Conservation (phyloP, 2,797 vertebrate species). For the Odontamblyopus lacepedii region DNA sequence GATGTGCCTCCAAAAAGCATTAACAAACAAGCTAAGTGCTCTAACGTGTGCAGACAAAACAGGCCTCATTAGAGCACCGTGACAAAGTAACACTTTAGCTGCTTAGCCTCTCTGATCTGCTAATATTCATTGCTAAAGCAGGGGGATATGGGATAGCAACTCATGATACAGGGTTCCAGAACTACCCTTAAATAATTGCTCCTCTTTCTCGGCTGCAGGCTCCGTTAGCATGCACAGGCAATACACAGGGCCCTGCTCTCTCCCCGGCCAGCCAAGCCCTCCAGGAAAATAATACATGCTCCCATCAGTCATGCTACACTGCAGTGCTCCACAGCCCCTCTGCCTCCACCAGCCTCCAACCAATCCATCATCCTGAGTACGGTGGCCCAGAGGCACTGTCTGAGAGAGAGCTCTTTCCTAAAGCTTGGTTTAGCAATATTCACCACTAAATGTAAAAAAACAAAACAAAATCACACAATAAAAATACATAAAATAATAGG, state of each 20-base stretch:
- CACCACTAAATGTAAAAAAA: not conserved
- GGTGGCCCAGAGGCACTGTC: slow-evolving; percentile 64
- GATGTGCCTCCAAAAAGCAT: slow-evolving; percentile 39
- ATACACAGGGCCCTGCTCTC: slow-evolving; percentile 36
- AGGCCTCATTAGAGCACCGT: slow-evolving; percentile 20
- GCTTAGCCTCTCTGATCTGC: slow-evolving; percentile 35
- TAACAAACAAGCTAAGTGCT: slow-evolving; percentile 36
- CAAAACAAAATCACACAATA: not conserved
- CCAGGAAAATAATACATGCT: slow-evolving; percentile 74
- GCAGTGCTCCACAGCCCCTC: slow-evolving; percentile 68
- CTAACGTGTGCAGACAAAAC: slow-evolving; percentile 36
- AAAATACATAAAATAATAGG: not conserved
- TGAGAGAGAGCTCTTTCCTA: slow-evolving; percentile 39
- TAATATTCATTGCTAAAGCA: slow-evolving; percentile 37
- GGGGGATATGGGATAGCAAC: slow-evolving; percentile 22
- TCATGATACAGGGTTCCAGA: slow-evolving; percentile 40
- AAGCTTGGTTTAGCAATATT: slow-evolving; percentile 27
- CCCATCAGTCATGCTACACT: slow-evolving; percentile 78
- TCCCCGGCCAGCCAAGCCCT: slow-evolving; percentile 51
- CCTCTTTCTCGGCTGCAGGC: slow-evolving; percentile 29
- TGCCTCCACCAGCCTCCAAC: slow-evolving; percentile 59
- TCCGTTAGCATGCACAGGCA: slow-evolving; percentile 21
- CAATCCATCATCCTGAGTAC: slow-evolving; percentile 74
- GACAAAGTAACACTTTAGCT: slow-evolving; percentile 22
- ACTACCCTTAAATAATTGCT: slow-evolving; percentile 39